A percentile compares a stretch with the other conserved stretches of the same genome.
Evolutionary conservation across 2,797 vertebrate species (phyloP).

Genomic region (Labeo calbasu): DNA sequence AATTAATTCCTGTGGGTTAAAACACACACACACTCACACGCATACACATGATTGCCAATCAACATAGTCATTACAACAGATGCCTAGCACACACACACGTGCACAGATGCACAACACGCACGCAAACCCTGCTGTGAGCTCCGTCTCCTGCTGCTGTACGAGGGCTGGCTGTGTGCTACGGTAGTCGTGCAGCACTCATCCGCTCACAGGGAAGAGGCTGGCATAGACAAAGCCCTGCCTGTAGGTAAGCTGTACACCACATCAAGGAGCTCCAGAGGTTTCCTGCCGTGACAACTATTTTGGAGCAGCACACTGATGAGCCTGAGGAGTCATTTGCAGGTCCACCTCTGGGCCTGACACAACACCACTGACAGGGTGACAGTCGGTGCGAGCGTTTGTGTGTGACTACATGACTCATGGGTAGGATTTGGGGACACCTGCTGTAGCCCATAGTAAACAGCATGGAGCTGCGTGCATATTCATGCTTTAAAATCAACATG

Average conservation of each 20-base stretch:
- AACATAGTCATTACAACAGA: constrained; percentile 36
- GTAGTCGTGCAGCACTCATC: constrained; percentile 45
- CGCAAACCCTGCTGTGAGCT: constrained; percentile 57
- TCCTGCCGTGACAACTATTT: constrained; percentile 40
- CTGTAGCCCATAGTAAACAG: constrained; percentile 46
- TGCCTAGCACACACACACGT: constrained; percentile 21
- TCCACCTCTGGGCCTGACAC: constrained; percentile 33
- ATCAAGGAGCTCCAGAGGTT: constrained; percentile 43
- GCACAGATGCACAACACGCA: constrained; percentile 43
- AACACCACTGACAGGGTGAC: constrained; percentile 35
- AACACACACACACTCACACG: constrained; percentile 46
- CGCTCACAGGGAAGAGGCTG: constrained; percentile 50
- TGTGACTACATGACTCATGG: not conserved
- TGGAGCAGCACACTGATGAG: constrained; percentile 21
- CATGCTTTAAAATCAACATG: constrained; percentile 17
- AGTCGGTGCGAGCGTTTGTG: not conserved
- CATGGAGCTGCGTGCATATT: constrained; percentile 30
- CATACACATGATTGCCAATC: constrained; percentile 11
- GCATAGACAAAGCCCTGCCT: constrained; percentile 44
- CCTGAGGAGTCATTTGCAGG: constrained; percentile 26
- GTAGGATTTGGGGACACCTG: constrained; percentile 46
- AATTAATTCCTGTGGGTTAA: constrained; percentile 65
- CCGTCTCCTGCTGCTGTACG: constrained; percentile 47
- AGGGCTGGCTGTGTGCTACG: constrained; percentile 45
- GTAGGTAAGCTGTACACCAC: constrained; percentile 27